Conservation (phyloP, 2,888 invertebrate species). For the Podotricha telesiphe region DNA sequence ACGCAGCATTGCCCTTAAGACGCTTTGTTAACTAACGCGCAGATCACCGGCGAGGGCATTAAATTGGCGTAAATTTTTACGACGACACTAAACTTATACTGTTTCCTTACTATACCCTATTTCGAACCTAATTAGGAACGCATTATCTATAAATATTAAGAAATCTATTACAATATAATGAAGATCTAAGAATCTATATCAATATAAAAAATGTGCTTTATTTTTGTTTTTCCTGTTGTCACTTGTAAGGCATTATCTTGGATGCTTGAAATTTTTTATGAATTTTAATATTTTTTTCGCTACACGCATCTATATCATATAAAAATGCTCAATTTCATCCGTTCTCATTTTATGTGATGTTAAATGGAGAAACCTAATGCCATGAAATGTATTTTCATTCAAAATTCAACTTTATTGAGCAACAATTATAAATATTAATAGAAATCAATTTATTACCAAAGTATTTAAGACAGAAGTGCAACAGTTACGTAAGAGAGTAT, state of each 20-base stretch:
- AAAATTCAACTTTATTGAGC: neutral
- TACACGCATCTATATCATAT: too few relatives aligned
- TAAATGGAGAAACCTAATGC: too few relatives aligned
- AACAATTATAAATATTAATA: slow-evolving; percentile 14
- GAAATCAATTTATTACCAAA: neutral
- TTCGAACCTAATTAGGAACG: slow-evolving; percentile 15
- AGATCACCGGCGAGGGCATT: slow-evolving; percentile 27
- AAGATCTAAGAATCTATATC: neutral
- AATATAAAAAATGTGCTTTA: too few relatives aligned
- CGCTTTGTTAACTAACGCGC: slow-evolving; percentile 38
- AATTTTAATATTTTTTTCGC: too few relatives aligned
- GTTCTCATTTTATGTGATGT: too few relatives aligned
- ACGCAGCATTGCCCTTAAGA: slow-evolving; percentile 39
- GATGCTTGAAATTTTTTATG: too few relatives aligned
- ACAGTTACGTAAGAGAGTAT: slow-evolving; percentile 32
- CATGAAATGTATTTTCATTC: neutral
- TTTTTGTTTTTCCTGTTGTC: too few relatives aligned
- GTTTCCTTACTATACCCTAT: slow-evolving; percentile 37
- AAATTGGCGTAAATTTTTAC: slow-evolving; percentile 44
- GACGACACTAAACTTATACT: slow-evolving; percentile 34
- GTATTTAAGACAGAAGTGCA: slow-evolving; percentile 14
- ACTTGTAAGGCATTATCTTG: too few relatives aligned
- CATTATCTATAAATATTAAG: slow-evolving; percentile 1
- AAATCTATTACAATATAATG: neutral
- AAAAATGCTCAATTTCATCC: too few relatives aligned